Evolutionary conservation across 2,113 vertebrate species (phyloP).

Genomic region (Isichthys henryi): DNA sequence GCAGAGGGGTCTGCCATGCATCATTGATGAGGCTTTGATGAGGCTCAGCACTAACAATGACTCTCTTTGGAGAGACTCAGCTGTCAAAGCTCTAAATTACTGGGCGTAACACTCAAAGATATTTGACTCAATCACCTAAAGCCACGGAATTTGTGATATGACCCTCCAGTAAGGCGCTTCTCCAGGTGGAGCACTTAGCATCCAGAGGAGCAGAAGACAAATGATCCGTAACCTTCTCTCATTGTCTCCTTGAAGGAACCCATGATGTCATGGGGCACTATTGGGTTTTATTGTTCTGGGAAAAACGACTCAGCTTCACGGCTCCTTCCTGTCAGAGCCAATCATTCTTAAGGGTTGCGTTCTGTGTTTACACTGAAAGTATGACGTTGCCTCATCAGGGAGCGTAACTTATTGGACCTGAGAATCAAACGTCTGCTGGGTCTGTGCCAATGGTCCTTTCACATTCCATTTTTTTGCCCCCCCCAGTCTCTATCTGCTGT

Average conservation of each 20-base stretch:
- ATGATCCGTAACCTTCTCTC: not conserved
- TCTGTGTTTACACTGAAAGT: not conserved
- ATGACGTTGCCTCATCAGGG: not conserved
- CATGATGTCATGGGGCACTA: not conserved
- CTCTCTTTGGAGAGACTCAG: not conserved
- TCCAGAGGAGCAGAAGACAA: not conserved
- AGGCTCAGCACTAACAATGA: not conserved
- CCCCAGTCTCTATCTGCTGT: not conserved
- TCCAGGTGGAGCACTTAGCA: not conserved
- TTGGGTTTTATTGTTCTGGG: not conserved
- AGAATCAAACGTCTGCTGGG: not conserved
- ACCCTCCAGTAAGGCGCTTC: not conserved
- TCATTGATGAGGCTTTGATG: not conserved
- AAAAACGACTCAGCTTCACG: not conserved
- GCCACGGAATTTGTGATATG: not conserved
- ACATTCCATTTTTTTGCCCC: not conserved
- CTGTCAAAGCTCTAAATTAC: constrained; percentile 6
- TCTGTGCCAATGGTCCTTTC: not conserved
- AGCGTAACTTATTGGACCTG: not conserved
- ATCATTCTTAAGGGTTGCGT: not conserved
- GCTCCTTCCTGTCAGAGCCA: not conserved
- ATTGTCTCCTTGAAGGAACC: not conserved
- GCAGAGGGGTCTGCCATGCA: not conserved
- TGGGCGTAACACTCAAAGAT: not conserved
- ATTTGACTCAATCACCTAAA: not conserved